A percentile compares a stretch with the other conserved stretches of the same genome.
phyloP scores from a whole-genome alignment of 2,797 vertebrate genomes.

The Anguilla pacifica region DNA sequence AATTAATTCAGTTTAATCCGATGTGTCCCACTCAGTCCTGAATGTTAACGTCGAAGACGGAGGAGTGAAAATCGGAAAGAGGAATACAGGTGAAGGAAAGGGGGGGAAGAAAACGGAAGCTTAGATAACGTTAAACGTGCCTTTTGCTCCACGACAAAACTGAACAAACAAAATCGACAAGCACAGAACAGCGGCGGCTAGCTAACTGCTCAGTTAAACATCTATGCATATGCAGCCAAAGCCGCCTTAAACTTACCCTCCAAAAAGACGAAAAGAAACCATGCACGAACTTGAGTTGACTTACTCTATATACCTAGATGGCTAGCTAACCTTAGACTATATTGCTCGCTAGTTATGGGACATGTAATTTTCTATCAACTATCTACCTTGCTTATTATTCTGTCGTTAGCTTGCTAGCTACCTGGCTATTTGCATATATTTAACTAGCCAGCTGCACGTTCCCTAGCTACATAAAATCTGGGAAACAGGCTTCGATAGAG shows the following conservation, averaged over 20 bases:
- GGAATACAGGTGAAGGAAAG: slow-evolving; percentile 59
- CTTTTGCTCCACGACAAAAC: neutral
- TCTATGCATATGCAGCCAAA: neutral
- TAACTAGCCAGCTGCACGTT: slow-evolving; percentile 44
- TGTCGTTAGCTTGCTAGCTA: slow-evolving; percentile 54
- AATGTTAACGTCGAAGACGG: slow-evolving; percentile 61
- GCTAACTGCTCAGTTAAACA: neutral
- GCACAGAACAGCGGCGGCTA: neutral
- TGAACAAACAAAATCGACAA: neutral
- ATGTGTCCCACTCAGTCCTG: slow-evolving; percentile 59
- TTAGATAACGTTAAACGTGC: neutral
- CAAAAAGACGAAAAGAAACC: neutral
- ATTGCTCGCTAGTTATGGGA: neutral
- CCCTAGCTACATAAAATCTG: slow-evolving; percentile 53
- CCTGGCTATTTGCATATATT: slow-evolving; percentile 41
- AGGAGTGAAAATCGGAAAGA: slow-evolving; percentile 67
- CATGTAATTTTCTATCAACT: slow-evolving; percentile 50
- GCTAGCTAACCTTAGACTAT: neutral
- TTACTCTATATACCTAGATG: slow-evolving; percentile 36
- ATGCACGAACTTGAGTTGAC: neutral
- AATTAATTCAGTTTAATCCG: slow-evolving; percentile 47
- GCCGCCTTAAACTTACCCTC: neutral
- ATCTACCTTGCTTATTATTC: slow-evolving; percentile 42
- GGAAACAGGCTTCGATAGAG: slow-evolving; percentile 34
- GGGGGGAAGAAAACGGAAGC: neutral